These are phyloP conservation scores for Rattus rattus DNA, from an alignment of 2,113 vertebrate species.

Conservation along the genomic window DNA sequence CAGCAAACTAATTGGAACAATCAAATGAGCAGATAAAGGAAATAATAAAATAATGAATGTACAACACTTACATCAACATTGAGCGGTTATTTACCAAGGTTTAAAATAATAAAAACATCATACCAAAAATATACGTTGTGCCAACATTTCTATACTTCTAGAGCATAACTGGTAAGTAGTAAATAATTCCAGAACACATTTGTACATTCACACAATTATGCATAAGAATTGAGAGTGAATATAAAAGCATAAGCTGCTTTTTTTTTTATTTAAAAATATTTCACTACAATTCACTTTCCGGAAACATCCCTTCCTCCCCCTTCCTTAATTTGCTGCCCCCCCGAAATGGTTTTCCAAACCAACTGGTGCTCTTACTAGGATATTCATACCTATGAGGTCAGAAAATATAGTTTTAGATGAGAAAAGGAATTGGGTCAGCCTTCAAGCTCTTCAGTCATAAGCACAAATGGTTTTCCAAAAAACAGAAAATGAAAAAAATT, in stretches of 20 bases:
- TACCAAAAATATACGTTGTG: background rate
- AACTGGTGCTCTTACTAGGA: no score
- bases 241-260: slow-evolving; percentile 60
- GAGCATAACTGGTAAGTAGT: background rate
- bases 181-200: slow-evolving; percentile 45
- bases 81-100: background rate
- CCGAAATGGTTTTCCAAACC: no score
- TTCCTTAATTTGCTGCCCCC: no score
- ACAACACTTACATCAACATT: slow-evolving; percentile 32
- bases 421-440: no score
- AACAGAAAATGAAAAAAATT: no score
- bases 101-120: slow-evolving; percentile 34
- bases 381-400: no score
- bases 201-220: background rate
- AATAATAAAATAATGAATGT: slow-evolving; percentile 24
- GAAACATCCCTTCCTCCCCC: no score
- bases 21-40: slow-evolving; percentile 40
- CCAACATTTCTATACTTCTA: slow-evolving; percentile 48
- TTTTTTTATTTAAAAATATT: no score
- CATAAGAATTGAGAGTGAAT: slow-evolving; percentile 29
- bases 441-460: no score
- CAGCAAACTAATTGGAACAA: slow-evolving; percentile 38
- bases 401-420: no score
- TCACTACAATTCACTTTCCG: no score
- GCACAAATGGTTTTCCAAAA: slow-evolving; percentile 23